Conservation (phyloP, 2,888 invertebrate species). For the Limnephilus rhombicus region DNA sequence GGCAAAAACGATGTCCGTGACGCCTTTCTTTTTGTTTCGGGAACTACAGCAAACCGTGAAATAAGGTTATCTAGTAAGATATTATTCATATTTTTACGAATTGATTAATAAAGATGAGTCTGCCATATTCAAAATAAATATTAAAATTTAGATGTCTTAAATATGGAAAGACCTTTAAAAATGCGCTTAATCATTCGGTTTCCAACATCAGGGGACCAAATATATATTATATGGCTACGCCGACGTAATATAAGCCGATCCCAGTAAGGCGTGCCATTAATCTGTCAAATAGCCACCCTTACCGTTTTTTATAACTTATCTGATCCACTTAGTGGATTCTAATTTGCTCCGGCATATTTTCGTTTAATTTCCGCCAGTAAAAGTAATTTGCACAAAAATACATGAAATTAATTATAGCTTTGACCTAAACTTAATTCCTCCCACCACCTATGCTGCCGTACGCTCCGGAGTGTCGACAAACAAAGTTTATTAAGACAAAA, state of each 20-base stretch:
- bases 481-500: slow-evolving; percentile 2
- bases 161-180: neutral
- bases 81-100: too few relatives aligned
- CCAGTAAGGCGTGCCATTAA: neutral
- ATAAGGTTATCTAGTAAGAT: too few relatives aligned
- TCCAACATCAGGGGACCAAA: neutral
- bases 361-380: neutral
- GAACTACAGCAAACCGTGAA: too few relatives aligned
- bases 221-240: neutral
- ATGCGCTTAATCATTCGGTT: neutral
- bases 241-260: neutral
- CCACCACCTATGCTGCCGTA: neutral
- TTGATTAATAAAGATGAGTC: neutral
- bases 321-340: neutral
- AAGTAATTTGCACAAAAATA: neutral
- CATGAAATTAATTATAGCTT: neutral
- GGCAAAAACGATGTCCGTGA: too few relatives aligned
- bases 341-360: neutral
- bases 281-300: neutral
- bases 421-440: slow-evolving; percentile 8
- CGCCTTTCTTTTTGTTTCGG: too few relatives aligned
- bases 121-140: too few relatives aligned
- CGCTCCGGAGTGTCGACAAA: neutral
- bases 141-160: neutral
- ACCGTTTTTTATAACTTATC: neutral